Evolutionary conservation across 2,888 invertebrate species (phyloP).

Genomic region (Cactoblastis cactorum): DNA sequence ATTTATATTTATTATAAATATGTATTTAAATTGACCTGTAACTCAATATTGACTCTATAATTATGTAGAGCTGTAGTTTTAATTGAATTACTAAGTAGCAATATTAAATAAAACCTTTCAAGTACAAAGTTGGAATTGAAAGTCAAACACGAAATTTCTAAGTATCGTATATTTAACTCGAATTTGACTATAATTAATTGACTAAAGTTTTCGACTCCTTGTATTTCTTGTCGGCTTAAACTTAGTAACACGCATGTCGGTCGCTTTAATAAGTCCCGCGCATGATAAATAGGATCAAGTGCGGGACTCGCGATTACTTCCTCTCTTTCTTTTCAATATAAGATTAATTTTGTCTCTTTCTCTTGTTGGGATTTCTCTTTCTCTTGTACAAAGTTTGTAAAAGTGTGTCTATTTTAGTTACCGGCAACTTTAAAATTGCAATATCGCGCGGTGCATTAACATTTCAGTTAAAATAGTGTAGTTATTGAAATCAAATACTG

Average conservation of each 20-base stretch:
- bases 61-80: not conserved
- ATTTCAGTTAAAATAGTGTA: no score
- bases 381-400: conserved; percentile 7
- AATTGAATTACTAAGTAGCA: not conserved
- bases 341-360: conserved; percentile 37
- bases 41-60: not conserved
- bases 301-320: conserved; percentile 32
- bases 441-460: no score
- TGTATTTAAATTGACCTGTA: not conserved
- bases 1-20: conserved; percentile 22
- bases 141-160: not conserved
- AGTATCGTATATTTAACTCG: not conserved
- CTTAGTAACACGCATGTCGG: conserved; percentile 61
- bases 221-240: conserved; percentile 32
- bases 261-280: conserved; percentile 72
- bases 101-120: not conserved
- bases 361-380: conserved; percentile 18
- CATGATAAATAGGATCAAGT: conserved; percentile 75
- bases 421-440: no score
- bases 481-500: no score
- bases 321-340: conserved; percentile 34
- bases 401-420: not conserved
- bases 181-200: conserved; percentile 5
- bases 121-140: not conserved
- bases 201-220: conserved; percentile 42